These are phyloP conservation scores for Rhingia rostrata DNA, from an alignment of 2,888 invertebrate species.

Conservation along the genomic window DNA sequence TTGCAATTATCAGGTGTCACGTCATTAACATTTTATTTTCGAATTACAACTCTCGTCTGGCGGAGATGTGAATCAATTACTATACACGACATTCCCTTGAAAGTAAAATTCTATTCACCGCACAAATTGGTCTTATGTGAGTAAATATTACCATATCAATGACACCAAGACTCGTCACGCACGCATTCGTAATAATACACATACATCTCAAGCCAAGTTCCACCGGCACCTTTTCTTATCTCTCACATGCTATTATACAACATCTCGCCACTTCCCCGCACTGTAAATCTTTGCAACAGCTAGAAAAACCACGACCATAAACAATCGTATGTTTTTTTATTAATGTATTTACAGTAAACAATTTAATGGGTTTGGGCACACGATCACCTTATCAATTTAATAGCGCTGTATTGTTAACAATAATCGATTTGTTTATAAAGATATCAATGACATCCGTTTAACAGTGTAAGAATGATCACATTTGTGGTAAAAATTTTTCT, in stretches of 20 bases:
- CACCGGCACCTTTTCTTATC: constrained; percentile 16
- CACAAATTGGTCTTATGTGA: background rate
- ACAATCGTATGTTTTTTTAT: constrained; percentile 30
- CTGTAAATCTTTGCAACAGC: background rate
- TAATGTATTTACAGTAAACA: constrained; percentile 37
- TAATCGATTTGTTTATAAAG: background rate
- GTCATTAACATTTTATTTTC: background rate
- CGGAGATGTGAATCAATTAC: background rate
- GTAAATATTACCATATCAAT: background rate
- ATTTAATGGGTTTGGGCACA: constrained; percentile 42
- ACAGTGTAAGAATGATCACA: constrained; percentile 14
- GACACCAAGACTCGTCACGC: background rate
- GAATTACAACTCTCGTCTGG: too few relatives aligned
- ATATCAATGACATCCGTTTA: background rate
- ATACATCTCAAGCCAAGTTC: constrained; percentile 8
- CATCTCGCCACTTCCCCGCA: background rate
- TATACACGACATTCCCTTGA: background rate
- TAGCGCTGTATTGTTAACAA: background rate
- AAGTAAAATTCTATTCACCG: background rate
- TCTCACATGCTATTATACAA: constrained; percentile 25
- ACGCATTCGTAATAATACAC: background rate
- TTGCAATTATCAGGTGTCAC: background rate
- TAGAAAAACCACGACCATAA: constrained; percentile 8
- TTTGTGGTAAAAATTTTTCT: background rate
- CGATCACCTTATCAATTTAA: constrained; percentile 21